These are phyloP conservation scores for Bovichtus variegatus DNA, from an alignment of 2,797 vertebrate genomes.

Conservation along the genomic window DNA sequence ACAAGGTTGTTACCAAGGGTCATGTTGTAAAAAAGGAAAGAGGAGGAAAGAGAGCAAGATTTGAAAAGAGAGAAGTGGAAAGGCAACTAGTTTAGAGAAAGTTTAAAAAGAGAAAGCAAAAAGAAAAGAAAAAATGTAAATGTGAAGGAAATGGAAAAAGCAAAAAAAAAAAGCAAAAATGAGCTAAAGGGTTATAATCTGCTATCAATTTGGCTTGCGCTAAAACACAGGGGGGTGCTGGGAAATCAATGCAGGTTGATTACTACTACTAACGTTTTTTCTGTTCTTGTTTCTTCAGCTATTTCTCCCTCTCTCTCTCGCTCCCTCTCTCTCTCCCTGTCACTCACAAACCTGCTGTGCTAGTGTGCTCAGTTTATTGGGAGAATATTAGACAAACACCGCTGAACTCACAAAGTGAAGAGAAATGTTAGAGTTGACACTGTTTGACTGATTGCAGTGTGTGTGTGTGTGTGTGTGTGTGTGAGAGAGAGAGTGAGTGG, in stretches of 20 bases:
- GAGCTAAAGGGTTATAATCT: slow-evolving; percentile 67
- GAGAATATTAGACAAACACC: slow-evolving; percentile 52
- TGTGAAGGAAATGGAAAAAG: slow-evolving; percentile 44
- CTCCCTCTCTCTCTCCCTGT: background rate
- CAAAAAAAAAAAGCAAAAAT: slow-evolving; percentile 22
- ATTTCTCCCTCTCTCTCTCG: too few species aligned
- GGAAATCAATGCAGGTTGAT: slow-evolving; percentile 80
- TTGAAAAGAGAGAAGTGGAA: background rate
- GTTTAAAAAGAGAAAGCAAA: slow-evolving; percentile 4
- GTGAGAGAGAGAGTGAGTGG: background rate
- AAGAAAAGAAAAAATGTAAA: background rate
- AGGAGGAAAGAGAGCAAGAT: background rate
- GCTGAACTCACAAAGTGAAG: slow-evolving; percentile 48
- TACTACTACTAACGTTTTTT: too few species aligned
- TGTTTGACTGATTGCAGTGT: slow-evolving; percentile 59
- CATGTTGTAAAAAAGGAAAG: background rate
- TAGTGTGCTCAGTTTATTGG: slow-evolving; percentile 41
- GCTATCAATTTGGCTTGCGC: slow-evolving; percentile 74
- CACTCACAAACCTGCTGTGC: slow-evolving; percentile 27
- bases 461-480: background rate
- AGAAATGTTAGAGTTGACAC: slow-evolving; percentile 44
- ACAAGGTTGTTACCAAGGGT: background rate
- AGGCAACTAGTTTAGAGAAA: background rate
- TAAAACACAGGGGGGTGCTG: slow-evolving; percentile 70
- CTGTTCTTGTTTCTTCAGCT: too few species aligned